Evolutionary conservation across 1,140 invertebrate genomes (phyloP).

Genomic region (Drosophila nasuta): DNA sequence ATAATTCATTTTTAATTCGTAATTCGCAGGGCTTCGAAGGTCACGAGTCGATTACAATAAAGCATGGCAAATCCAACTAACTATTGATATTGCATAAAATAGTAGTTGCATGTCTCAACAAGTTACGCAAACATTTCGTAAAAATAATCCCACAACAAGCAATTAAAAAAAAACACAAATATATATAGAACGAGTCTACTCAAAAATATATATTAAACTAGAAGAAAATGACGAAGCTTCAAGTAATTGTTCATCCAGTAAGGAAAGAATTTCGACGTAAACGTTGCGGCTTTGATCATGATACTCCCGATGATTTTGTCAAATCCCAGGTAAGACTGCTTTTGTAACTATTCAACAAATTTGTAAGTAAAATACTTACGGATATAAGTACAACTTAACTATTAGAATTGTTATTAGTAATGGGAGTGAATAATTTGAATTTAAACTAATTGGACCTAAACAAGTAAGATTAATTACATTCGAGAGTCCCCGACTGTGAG

Average conservation of each 20-base stretch:
- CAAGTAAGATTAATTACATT: too few relatives aligned
- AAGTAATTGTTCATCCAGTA: slow-evolving; percentile 73
- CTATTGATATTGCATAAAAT: slow-evolving; percentile 27
- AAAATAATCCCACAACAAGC: not conserved
- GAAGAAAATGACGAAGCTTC: slow-evolving; percentile 66
- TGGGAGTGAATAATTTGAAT: too few relatives aligned
- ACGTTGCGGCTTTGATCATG: slow-evolving; percentile 77
- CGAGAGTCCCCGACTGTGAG: too few relatives aligned
- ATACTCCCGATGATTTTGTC: slow-evolving; percentile 80
- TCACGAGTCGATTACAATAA: slow-evolving; percentile 18
- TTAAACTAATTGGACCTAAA: too few relatives aligned
- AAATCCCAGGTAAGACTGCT: slow-evolving; percentile 76
- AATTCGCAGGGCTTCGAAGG: not conserved
- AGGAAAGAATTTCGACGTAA: slow-evolving; percentile 75
- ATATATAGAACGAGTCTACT: not conserved
- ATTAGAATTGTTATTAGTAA: too few relatives aligned
- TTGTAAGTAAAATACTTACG: too few relatives aligned
- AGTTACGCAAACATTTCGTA: slow-evolving; percentile 17
- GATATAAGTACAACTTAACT: too few relatives aligned
- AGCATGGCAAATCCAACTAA: slow-evolving; percentile 26
- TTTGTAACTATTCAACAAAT: too few relatives aligned
- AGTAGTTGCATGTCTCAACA: slow-evolving; percentile 33
- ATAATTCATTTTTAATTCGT: not conserved
- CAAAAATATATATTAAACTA: not conserved
- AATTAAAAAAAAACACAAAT: not conserved